Evolutionary conservation across 2,113 vertebrate genomes (phyloP), one percentile per base, ranked within the genome.

Genomic region (Neoarius graeffei): DNA sequence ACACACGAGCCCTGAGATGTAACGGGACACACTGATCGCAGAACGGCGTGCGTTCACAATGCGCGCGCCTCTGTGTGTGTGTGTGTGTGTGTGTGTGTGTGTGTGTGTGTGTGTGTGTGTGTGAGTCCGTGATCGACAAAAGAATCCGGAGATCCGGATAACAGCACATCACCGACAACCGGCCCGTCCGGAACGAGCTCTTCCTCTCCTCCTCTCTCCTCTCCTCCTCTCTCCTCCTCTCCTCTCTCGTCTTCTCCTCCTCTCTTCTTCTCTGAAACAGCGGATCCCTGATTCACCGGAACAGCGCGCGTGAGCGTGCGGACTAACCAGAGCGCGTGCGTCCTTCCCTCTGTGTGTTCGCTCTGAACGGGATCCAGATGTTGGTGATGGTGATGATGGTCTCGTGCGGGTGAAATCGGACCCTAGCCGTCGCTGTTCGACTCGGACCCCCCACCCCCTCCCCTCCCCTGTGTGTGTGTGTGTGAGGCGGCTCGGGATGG

Each of bases 401-500:
- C n/a, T 56, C 25, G 84, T 54, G 67, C 23, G 52, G 59, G 67
- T 73, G 54, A 74, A 27, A 74, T 56, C 69, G 67, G 69, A 76
- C 27, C 30, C 56, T 76, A 14, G 10, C 27, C 9, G 54, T 15
- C 14, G 50, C 54, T 59, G 19, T 27, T 25, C 7, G 19, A 30
- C 48, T 84, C 83, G 84, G 84, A 59, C 57, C 1, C 10, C 56
- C 23, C 23, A 1, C 13, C 48, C 17, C 25, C 48, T 1, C 71
- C 35, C 4, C 35, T 20, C 17, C 35, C 35, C 35, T 42, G 42
- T 42, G 42, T 42, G 42, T 42, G 42, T 42, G 42, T 42, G 42
- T 42, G 42, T 4, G 42, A 42, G 93, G 95, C 93, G 52, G 76
- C 91, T 93, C 93, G 94, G 94, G 94, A 99, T 99, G 98, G 98